Conservation (phyloP, 1,140 invertebrate species). For the Atta cephalotes region DNA sequence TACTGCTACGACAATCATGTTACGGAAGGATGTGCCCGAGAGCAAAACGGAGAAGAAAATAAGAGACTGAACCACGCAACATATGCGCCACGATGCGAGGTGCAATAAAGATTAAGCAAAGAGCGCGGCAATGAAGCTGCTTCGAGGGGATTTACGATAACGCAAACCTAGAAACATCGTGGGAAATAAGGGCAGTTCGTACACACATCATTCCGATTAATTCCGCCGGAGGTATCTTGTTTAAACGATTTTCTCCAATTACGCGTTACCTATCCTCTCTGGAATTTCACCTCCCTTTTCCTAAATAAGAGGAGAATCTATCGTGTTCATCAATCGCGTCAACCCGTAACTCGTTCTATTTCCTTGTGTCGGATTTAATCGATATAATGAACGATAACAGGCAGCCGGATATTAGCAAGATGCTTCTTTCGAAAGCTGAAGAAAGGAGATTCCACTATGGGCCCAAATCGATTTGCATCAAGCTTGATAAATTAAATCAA, state of each 20-base stretch:
- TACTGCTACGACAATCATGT: neutral
- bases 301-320: slow-evolving; percentile 26
- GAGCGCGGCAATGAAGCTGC: neutral
- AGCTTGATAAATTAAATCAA: neutral
- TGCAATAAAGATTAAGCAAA: slow-evolving; percentile 44
- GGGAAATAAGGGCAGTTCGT: slow-evolving; percentile 12
- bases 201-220: neutral
- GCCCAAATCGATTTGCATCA: neutral
- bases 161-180: slow-evolving; percentile 13
- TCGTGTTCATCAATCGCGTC: slow-evolving; percentile 36
- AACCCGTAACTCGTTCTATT: neutral
- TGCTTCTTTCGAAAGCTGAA: neutral
- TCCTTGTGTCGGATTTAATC: slow-evolving; percentile 33
- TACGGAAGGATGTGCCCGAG: neutral
- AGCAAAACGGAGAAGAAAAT: slow-evolving; percentile 21
- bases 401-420: slow-evolving; percentile 10
- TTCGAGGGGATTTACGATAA: slow-evolving; percentile 43
- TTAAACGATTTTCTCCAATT: slow-evolving; percentile 21
- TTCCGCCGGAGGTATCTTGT: neutral
- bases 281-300: neutral
- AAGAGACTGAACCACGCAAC: slow-evolving; percentile 10
- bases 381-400: slow-evolving; percentile 17
- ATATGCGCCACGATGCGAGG: neutral
- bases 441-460: slow-evolving; percentile 7
- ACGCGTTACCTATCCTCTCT: neutral